Conservation (phyloP, 2,797 vertebrate species). For the Oreortyx pictus region DNA sequence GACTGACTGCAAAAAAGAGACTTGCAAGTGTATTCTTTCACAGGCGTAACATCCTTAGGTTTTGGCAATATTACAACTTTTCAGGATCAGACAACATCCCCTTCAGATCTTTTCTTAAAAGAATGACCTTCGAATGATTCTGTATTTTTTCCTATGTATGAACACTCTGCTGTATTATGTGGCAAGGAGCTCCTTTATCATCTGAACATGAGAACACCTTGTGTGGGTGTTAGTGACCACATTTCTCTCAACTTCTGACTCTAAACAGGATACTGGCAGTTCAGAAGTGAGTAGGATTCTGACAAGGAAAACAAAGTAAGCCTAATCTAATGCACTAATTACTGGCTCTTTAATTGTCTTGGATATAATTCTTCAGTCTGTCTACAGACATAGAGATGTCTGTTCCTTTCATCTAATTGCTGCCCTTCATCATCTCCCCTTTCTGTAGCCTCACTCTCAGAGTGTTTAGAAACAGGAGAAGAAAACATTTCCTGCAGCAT, state of each 20-base stretch:
- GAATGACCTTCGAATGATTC: neutral
- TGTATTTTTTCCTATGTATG: neutral
- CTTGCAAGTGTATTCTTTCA: neutral
- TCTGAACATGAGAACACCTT: neutral
- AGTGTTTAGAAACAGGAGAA: neutral
- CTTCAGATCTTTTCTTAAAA: neutral
- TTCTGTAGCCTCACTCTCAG: neutral
- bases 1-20: neutral
- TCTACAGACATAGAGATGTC: neutral
- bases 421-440: neutral
- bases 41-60: neutral
- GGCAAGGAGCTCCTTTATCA: neutral
- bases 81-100: neutral
- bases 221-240: neutral
- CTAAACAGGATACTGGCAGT: neutral
- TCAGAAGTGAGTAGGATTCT: neutral
- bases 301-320: neutral
- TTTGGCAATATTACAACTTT: neutral
- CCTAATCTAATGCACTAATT: neutral
- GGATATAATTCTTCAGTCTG: neutral
- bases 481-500: neutral
- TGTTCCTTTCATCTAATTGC: neutral
- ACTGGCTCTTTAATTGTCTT: neutral
- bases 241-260: neutral
- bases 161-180: neutral